Evolutionary conservation across 2,888 invertebrate genomes (phyloP).

Genomic region (Synergus laeviventris): DNA sequence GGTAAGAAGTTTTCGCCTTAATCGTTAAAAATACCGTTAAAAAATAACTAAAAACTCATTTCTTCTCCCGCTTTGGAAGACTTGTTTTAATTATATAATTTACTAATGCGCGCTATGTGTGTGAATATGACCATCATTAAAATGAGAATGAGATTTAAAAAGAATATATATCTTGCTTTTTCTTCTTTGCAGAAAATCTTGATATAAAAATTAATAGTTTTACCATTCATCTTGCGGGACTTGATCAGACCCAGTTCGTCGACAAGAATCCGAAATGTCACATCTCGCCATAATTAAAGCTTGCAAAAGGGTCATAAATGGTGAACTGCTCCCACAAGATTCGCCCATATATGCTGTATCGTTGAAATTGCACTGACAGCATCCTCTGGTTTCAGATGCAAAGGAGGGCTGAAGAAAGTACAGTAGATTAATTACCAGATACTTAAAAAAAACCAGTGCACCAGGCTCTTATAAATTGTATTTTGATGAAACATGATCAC

Average conservation of each 20-base stretch:
- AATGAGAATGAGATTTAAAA: no score
- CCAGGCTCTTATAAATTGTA: background rate
- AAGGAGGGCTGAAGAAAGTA: conserved; percentile 36
- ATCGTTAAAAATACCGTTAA: no score
- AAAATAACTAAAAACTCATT: no score
- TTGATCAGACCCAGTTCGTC: conserved; percentile 65
- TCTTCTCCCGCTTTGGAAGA: no score
- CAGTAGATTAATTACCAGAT: background rate
- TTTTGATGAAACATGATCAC: background rate
- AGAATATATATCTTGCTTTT: no score
- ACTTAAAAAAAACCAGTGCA: background rate
- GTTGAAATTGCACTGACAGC: conserved; percentile 65
- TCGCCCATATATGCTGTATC: conserved; percentile 67
- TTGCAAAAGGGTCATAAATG: conserved; percentile 70
- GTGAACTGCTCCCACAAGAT: conserved; percentile 63
- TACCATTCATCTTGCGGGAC: conserved; percentile 67
- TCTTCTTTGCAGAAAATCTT: background rate
- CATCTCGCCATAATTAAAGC: conserved; percentile 66
- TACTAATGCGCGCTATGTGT: no score
- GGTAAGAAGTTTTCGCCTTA: no score
- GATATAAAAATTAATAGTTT: conserved; percentile 23
- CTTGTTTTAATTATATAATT: no score
- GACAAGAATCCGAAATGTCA: conserved; percentile 71
- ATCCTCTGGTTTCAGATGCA: conserved; percentile 46
- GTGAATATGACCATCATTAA: no score